Percentiles rank a stretch among this genome's conserved stretches.
Conservation (phyloP, 2,797 vertebrate genomes). For the Rhinatrema bivittatum region DNA sequence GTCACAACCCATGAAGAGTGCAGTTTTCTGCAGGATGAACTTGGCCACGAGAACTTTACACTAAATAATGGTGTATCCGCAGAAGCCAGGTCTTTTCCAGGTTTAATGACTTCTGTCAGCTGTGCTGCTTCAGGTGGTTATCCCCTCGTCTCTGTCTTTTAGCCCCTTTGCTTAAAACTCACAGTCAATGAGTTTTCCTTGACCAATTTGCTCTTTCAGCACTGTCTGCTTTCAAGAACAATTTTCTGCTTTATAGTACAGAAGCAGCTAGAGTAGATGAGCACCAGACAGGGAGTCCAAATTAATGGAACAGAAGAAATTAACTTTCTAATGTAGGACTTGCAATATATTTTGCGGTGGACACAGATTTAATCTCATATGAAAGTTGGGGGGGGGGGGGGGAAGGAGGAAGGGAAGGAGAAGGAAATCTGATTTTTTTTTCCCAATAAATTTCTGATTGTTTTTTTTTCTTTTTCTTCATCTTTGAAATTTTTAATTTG, state of each 20-base stretch:
- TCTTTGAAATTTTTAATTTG: too few relatives aligned
- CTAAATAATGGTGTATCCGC: too few relatives aligned
- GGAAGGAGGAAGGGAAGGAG: too few relatives aligned
- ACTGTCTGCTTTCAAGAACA: conserved; percentile 12
- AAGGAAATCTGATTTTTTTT: too few relatives aligned
- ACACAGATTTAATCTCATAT: conserved; percentile 10
- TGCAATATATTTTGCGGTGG: conserved; percentile 7
- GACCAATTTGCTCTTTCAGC: conserved; percentile 20
- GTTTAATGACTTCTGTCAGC: conserved; percentile 12
- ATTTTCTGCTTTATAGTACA: conserved; percentile 9
- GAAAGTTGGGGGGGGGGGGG: too few relatives aligned
- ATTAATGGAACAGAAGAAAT: conserved; percentile 28
- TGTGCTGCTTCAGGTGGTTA: background rate
- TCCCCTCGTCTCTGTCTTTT: background rate
- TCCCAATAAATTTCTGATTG: too few relatives aligned
- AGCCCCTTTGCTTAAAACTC: conserved; percentile 8
- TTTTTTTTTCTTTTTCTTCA: too few relatives aligned
- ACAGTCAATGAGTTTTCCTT: too few relatives aligned
- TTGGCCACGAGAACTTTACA: too few relatives aligned
- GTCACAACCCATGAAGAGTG: too few relatives aligned
- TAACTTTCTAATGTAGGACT: conserved; percentile 14
- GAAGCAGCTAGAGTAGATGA: conserved; percentile 9
- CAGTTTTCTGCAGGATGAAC: too few relatives aligned
- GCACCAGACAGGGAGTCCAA: background rate
- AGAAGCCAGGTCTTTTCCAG: conserved; percentile 4